Percentiles rank a stretch among this genome's conserved stretches.
phyloP scores from a whole-genome alignment of 2,888 invertebrate species.

The Drosophila algonquin region DNA sequence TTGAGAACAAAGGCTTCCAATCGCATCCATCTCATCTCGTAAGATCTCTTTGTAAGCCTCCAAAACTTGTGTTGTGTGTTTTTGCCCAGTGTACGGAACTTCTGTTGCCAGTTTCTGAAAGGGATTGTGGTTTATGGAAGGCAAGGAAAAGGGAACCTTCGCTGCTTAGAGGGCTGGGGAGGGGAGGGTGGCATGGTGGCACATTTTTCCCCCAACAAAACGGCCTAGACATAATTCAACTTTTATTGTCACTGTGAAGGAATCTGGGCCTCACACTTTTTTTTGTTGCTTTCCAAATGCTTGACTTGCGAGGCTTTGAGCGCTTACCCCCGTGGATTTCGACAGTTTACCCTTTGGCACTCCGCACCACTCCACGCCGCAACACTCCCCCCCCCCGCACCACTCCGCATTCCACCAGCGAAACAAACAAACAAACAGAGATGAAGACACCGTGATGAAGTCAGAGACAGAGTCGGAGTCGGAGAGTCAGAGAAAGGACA shows the following conservation, averaged over 20 bases:
- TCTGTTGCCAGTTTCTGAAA: not conserved
- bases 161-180: not conserved
- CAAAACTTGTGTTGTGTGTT: not conserved
- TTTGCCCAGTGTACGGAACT: not conserved
- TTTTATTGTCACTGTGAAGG: slow-evolving; percentile 53
- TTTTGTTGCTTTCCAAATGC: not conserved
- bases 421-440: not conserved
- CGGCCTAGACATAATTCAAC: slow-evolving; percentile 51
- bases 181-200: not conserved
- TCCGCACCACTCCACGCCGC: not conserved
- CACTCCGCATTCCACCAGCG: not conserved
- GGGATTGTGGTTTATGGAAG: not conserved
- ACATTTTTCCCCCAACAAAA: not conserved
- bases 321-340: slow-evolving; percentile 2
- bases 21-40: not conserved
- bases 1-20: not conserved
- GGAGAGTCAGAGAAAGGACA: not conserved
- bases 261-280: slow-evolving; percentile 6
- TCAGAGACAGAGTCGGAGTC: too few species aligned
- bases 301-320: not conserved
- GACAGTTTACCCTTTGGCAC: slow-evolving; percentile 1
- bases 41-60: not conserved
- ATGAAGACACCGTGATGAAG: not conserved
- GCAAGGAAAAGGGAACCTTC: too few species aligned
- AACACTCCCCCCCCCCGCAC: not conserved